phyloP scores from a whole-genome alignment of 2,888 invertebrate species.

The Hirudinaria manillensis region DNA sequence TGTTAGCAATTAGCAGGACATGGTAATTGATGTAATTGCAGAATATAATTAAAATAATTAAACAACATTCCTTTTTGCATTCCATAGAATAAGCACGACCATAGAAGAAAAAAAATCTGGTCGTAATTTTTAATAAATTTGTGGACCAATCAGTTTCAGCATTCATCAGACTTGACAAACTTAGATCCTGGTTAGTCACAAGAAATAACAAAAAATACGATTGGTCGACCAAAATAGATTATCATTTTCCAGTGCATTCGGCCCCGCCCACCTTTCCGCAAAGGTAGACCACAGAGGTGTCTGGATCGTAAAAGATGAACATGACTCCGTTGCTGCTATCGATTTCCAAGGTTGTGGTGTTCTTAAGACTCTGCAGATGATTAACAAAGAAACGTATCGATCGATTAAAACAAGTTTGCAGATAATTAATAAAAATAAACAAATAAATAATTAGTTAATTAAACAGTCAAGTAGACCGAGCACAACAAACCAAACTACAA shows the following conservation, averaged over 20 bases:
- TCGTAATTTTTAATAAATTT: no score
- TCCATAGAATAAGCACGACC: not conserved
- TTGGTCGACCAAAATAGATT: no score
- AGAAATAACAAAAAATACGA: no score
- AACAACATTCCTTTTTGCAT: not conserved
- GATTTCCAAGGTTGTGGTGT: conserved; percentile 52
- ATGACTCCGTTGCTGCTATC: conserved; percentile 67
- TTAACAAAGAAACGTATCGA: not conserved
- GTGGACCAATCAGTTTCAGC: no score
- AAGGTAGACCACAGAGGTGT: conserved; percentile 76
- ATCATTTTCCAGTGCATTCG: no score
- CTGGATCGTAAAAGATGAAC: conserved; percentile 85
- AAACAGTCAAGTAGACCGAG: no score
- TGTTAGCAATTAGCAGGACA: not conserved
- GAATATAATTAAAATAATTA: not conserved
- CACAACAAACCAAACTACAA: no score
- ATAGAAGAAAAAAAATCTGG: no score
- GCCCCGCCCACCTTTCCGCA: conserved; percentile 62
- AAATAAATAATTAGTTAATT: no score
- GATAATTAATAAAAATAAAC: not conserved
- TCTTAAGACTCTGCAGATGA: conserved; percentile 39
- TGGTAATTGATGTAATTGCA: no score
- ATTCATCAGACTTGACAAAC: no score
- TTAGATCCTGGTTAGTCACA: no score
- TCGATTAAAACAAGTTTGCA: not conserved